Conservation (phyloP, 1,140 invertebrate species). For the Varroa destructor region DNA sequence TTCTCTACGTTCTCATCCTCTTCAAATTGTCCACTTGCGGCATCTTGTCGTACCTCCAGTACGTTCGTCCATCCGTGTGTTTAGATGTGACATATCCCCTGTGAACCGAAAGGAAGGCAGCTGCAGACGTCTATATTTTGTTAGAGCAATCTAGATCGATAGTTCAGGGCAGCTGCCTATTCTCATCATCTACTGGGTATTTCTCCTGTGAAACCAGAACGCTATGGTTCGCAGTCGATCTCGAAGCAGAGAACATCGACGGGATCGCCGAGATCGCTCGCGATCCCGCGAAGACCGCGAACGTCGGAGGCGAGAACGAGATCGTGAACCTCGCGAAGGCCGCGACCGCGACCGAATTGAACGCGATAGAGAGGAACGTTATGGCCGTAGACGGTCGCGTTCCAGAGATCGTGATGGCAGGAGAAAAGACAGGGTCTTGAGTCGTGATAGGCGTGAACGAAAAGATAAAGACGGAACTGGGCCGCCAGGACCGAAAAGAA, state of each 20-base stretch:
- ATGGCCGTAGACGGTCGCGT: not conserved
- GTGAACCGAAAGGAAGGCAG: not conserved
- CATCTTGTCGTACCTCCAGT: too few relatives aligned
- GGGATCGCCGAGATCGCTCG: not conserved
- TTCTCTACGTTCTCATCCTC: too few relatives aligned
- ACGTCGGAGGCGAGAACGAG: not conserved
- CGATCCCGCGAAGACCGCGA: not conserved
- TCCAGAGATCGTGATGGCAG: not conserved
- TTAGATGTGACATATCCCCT: too few relatives aligned
- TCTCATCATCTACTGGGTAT: not conserved
- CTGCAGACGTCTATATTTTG: not conserved
- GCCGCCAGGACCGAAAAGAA: not conserved
- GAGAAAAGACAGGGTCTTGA: not conserved
- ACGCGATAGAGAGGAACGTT: constrained; percentile 4
- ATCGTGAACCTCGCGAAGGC: not conserved
- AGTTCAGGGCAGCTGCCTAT: not conserved
- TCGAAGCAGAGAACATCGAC: not conserved
- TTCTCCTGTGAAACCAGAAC: not conserved
- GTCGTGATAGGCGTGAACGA: not conserved
- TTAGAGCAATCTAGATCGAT: not conserved
- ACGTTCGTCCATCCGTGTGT: too few relatives aligned
- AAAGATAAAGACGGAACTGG: not conserved
- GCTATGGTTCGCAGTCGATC: not conserved
- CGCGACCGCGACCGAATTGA: not conserved
- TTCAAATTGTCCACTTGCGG: too few relatives aligned